Percentiles rank a stretch among this genome's conserved stretches.
These are phyloP conservation scores for Tenthredo distinguenda DNA, from an alignment of 2,888 invertebrate genomes.

Conservation along the genomic window DNA sequence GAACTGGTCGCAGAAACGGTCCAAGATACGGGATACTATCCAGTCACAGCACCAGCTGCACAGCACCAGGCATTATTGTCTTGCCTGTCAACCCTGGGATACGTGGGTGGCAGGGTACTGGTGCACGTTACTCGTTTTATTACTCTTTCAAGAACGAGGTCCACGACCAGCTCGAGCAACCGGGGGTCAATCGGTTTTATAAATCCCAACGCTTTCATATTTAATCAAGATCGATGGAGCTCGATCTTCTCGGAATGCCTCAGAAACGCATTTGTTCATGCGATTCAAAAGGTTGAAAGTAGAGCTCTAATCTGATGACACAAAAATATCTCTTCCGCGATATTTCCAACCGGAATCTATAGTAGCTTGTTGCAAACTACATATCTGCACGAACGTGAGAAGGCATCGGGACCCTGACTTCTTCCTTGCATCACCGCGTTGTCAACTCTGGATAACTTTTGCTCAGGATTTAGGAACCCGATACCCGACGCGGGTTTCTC, in stretches of 20 bases:
- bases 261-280: background rate
- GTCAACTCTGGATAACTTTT: background rate
- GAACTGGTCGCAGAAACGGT: conserved; percentile 40
- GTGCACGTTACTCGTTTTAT: conserved; percentile 73
- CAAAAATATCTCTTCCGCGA: too few relatives aligned
- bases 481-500: background rate
- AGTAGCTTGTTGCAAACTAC: background rate
- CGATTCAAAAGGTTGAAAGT: background rate
- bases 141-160: conserved; percentile 69
- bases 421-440: background rate
- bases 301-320: background rate
- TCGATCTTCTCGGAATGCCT: background rate
- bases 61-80: conserved; percentile 40
- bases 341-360: background rate
- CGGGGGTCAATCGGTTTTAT: background rate
- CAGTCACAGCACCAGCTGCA: conserved; percentile 40
- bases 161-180: conserved; percentile 1
- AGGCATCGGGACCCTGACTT: background rate
- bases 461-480: conserved; percentile 22
- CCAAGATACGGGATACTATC: conserved; percentile 23
- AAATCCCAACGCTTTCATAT: background rate
- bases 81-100: conserved; percentile 58
- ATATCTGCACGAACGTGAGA: background rate
- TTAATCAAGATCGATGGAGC: background rate
- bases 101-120: conserved; percentile 74